Evolutionary conservation across 1,140 invertebrate species (phyloP), one percentile per base, ranked within the genome.

Genomic region (Linepithema humile): DNA sequence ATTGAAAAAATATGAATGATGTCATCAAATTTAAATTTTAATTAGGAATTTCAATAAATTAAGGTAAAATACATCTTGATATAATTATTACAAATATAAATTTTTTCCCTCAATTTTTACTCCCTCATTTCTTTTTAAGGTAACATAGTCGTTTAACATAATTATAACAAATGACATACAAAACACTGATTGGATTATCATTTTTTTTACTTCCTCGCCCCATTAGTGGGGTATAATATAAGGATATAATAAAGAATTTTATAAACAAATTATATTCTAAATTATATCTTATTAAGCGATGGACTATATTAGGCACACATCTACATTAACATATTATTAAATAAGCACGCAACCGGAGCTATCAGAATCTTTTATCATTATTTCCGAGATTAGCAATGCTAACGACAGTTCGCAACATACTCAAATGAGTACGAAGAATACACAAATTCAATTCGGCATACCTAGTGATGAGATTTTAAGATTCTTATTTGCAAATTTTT

Each of bases 1-100:
- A 69, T 94, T 78, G 64, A 85, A 88, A 85, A 59, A 85, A 83
- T 62, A 40, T 70, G 38, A 9, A 45, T 48, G 1, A 55, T n/a
- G n/a, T n/a, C n/a, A n/a, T n/a, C n/a, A n/a, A n/a, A n/a, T n/a
- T 45, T 45, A 45, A 2, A 45, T 45, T 45, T 45, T 45, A 45
- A 12, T 9, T 45, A 15, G 15, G 15, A 45, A 45, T 12, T 12
- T 45, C 43, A 45, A 45, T 45, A 45, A 45, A 45, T 45, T 45
- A 3, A 9, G 43, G 12, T 45, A 45, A 45, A 45, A 45, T n/a
- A n/a, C n/a, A n/a, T n/a, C n/a, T n/a, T n/a, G n/a, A n/a, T n/a
- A n/a, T n/a, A n/a, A n/a, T n/a, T n/a, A n/a, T n/a, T n/a, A n/a
- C n/a, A n/a, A n/a, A n/a, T n/a, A n/a, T n/a, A n/a, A n/a, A n/a